A percentile compares a stretch with the other conserved stretches of the same genome.
phyloP scores from a whole-genome alignment of 2,113 vertebrate species.

The Callithrix jacchus region DNA sequence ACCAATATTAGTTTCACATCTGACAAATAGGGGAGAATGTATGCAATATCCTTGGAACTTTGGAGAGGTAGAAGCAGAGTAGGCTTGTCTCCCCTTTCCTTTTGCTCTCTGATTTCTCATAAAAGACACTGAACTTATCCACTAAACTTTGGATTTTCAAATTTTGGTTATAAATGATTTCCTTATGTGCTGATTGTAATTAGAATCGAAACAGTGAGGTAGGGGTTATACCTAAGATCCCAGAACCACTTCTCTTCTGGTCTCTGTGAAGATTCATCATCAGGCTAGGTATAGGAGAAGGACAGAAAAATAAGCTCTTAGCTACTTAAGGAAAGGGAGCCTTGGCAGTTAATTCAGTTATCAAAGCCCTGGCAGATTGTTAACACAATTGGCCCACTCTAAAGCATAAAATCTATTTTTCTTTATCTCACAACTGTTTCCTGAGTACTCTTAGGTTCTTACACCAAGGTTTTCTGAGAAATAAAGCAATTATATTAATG shows the following conservation, averaged over 20 bases:
- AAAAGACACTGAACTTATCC: neutral
- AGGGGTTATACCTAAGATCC: neutral
- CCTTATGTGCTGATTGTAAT: neutral
- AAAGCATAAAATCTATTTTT: conserved; percentile 59
- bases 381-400: conserved; percentile 44
- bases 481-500: conserved; percentile 61
- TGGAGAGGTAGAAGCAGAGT: neutral
- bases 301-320: neutral
- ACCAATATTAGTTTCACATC: neutral
- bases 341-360: conserved; percentile 35
- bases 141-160: neutral
- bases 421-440: conserved; percentile 50
- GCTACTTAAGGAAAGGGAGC: neutral
- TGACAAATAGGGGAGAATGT: neutral
- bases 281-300: neutral
- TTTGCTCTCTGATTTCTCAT: neutral
- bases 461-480: conserved; percentile 52
- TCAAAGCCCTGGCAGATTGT: neutral
- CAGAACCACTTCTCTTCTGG: neutral
- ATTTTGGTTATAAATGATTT: neutral
- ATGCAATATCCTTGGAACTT: neutral
- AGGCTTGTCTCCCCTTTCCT: neutral
- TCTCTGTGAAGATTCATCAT: neutral
- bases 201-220: neutral
- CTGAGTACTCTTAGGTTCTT: conserved; percentile 41